These are phyloP conservation scores for Lithophane ornitopus DNA, from an alignment of 2,888 invertebrate species.

Conservation along the genomic window DNA sequence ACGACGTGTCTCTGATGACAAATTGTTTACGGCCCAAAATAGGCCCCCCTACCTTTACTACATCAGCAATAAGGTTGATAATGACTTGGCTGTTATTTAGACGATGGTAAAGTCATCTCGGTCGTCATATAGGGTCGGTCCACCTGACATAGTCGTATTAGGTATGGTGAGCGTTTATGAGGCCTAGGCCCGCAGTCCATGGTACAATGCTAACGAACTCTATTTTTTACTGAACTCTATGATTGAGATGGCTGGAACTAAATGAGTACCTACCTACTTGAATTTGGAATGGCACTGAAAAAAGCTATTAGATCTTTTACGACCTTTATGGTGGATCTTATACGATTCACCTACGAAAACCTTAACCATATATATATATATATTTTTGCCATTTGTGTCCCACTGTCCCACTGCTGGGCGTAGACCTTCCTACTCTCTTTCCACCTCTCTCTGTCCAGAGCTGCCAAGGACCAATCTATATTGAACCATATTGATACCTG, in stretches of 20 bases:
- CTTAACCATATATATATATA: neutral
- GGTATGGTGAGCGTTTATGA: slow-evolving; percentile 82
- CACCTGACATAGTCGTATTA: slow-evolving; percentile 86
- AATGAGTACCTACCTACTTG: slow-evolving; percentile 14
- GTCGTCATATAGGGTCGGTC: slow-evolving; percentile 75
- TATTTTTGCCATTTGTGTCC: too few relatives aligned
- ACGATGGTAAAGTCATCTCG: slow-evolving; percentile 37
- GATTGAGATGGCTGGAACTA: slow-evolving; percentile 46
- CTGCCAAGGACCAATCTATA: too few relatives aligned
- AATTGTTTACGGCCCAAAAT: slow-evolving; percentile 31
- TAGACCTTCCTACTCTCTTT: too few relatives aligned
- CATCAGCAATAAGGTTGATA: slow-evolving; percentile 48
- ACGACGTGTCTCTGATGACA: slow-evolving; percentile 72
- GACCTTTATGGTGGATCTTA: neutral
- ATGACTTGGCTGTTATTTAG: slow-evolving; percentile 13
- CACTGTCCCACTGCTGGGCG: too few relatives aligned
- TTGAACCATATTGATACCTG: too few relatives aligned
- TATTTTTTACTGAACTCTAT: slow-evolving; percentile 59
- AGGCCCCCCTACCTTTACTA: slow-evolving; percentile 39
- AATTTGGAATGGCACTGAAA: slow-evolving; percentile 22
- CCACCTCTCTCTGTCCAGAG: too few relatives aligned
- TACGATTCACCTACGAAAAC: neutral
- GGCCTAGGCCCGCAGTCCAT: slow-evolving; percentile 70
- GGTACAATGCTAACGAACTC: slow-evolving; percentile 69
- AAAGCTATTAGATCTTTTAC: neutral